Conservation (phyloP, 2,888 invertebrate species). For the Protonemura montana region DNA sequence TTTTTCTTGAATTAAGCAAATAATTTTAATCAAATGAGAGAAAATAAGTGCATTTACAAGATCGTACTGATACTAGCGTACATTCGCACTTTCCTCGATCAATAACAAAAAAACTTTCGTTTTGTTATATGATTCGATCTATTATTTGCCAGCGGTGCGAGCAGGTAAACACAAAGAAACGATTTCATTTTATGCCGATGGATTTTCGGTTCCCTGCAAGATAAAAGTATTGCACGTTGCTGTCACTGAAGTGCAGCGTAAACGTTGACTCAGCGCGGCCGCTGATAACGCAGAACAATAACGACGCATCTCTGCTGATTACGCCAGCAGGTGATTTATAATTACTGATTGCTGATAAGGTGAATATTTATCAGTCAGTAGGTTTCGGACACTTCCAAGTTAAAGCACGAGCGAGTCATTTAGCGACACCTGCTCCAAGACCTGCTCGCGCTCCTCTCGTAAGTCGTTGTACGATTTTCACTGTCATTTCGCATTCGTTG, state of each 20-base stretch:
- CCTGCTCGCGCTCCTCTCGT: not conserved
- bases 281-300: not conserved
- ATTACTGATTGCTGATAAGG: not conserved
- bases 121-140: not conserved
- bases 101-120: not conserved
- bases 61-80: not conserved
- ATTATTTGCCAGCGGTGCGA: not conserved
- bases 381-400: not conserved
- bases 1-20: not conserved
- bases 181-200: too few relatives aligned
- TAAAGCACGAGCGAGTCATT: not conserved
- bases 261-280: not conserved
- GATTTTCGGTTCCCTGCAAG: too few relatives aligned
- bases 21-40: not conserved
- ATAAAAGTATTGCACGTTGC: too few relatives aligned
- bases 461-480: not conserved
- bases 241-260: not conserved
- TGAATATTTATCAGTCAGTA: not conserved
- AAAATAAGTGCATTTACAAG: not conserved
- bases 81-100: not conserved
- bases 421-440: not conserved
- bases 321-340: not conserved
- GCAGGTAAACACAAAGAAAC: too few relatives aligned
- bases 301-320: not conserved
- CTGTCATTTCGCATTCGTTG: not conserved